phyloP scores from a whole-genome alignment of 2,888 invertebrate genomes.

The Hirtodrosophila alboralis region DNA sequence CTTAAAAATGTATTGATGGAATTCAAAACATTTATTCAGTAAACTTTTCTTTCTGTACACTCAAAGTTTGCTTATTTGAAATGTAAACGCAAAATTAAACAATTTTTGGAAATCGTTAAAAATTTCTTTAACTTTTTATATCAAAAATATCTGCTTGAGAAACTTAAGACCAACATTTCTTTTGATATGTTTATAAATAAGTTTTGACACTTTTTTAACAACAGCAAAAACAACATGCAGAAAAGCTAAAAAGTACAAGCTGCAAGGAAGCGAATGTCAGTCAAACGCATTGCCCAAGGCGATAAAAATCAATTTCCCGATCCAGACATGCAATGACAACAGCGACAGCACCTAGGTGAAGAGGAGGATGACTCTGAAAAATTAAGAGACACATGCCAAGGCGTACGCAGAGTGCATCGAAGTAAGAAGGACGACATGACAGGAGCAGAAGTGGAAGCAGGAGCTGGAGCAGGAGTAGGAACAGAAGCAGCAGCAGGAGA shows the following conservation, averaged over 20 bases:
- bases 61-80: too few species aligned
- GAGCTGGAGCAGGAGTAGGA: neutral
- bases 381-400: conserved; percentile 73
- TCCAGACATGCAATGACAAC: conserved; percentile 46
- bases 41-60: too few species aligned
- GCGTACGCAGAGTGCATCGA: conserved; percentile 39
- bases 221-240: conserved; percentile 1
- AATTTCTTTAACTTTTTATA: neutral
- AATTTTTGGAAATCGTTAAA: neutral
- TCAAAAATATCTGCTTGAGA: neutral
- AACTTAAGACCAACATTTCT: conserved; percentile 11
- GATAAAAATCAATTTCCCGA: conserved; percentile 70
- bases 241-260: conserved; percentile 6
- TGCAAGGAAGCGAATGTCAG: conserved; percentile 28
- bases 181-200: conserved; percentile 12
- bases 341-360: conserved; percentile 1
- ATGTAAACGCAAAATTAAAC: too few species aligned
- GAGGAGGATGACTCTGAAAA: conserved; percentile 25
- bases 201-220: conserved; percentile 45
- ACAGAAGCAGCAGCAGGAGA: neutral
- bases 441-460: neutral
- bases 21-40: too few species aligned
- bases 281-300: conserved; percentile 57
- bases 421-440: conserved; percentile 23
- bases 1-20: too few species aligned